A percentile compares a stretch with the other conserved stretches of the same genome.
Evolutionary conservation across 1,140 invertebrate species (phyloP).

Genomic region (Heliothis subflexa): DNA sequence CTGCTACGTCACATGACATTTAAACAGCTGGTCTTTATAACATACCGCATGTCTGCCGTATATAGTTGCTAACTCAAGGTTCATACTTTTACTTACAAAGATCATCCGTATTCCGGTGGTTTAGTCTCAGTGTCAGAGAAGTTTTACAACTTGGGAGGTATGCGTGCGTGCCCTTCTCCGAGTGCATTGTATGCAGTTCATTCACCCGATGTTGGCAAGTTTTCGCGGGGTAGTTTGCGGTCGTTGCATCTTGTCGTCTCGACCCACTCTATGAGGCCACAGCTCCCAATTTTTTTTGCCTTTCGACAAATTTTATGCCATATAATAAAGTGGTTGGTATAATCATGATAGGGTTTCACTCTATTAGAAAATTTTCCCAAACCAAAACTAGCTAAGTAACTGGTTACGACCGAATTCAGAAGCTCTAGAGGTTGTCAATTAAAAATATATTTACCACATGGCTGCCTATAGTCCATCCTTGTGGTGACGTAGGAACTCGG

Average conservation of each 20-base stretch:
- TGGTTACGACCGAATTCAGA: neutral
- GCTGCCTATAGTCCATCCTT: neutral
- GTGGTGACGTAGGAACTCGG: neutral
- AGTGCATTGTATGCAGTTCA: too few relatives aligned
- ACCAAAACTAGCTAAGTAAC: neutral
- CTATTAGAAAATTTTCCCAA: neutral
- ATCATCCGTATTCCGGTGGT: neutral
- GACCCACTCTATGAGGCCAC: neutral
- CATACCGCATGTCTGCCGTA: neutral
- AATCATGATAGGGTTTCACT: too few relatives aligned
- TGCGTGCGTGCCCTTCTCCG: too few relatives aligned
- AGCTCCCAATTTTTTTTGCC: neutral
- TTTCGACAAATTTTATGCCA: too few relatives aligned
- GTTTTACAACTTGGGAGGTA: neutral
- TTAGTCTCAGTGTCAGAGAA: neutral
- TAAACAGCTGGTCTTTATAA: constrained; percentile 31
- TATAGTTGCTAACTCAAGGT: constrained; percentile 16
- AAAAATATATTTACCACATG: neutral
- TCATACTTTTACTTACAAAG: constrained; percentile 9
- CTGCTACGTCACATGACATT: constrained; percentile 30
- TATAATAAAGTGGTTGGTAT: too few relatives aligned
- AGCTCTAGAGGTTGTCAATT: neutral
- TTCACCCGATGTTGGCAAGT: too few relatives aligned
- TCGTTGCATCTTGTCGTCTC: neutral
- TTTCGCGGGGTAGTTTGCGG: neutral